Evolutionary conservation across 2,888 invertebrate genomes (phyloP).

Genomic region (Lottia scabra): DNA sequence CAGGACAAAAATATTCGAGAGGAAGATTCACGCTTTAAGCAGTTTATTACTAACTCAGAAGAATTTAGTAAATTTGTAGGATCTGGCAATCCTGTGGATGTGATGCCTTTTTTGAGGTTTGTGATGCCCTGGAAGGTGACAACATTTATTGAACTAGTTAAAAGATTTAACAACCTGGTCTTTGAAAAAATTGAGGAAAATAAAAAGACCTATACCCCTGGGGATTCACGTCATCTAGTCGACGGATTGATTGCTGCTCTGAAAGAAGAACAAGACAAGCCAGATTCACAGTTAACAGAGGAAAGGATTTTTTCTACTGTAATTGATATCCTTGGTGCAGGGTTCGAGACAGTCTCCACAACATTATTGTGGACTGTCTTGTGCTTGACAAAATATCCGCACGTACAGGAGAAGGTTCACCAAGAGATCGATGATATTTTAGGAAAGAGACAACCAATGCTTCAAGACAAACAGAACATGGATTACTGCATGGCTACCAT

Average conservation of each 20-base stretch:
- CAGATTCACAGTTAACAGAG: constrained; percentile 16
- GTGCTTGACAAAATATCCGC: constrained; percentile 35
- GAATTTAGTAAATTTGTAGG: constrained; percentile 27
- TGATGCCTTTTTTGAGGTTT: constrained; percentile 39
- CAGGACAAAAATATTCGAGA: constrained; percentile 21
- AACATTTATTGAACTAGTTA: constrained; percentile 22
- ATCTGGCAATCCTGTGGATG: constrained; percentile 38
- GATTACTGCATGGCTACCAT: constrained; percentile 42
- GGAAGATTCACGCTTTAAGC: constrained; percentile 17
- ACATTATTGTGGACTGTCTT: constrained; percentile 39
- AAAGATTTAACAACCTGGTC: neutral
- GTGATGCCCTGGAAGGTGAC: constrained; percentile 26
- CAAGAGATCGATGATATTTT: constrained; percentile 42
- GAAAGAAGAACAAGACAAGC: constrained; percentile 5
- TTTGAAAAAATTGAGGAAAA: constrained; percentile 26
- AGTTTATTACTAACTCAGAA: constrained; percentile 1
- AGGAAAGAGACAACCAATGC: constrained; percentile 29
- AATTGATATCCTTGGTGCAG: constrained; percentile 42
- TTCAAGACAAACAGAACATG: constrained; percentile 29
- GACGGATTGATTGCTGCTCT: constrained; percentile 39
- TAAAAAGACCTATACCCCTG: constrained; percentile 25
- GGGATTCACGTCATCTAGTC: constrained; percentile 39
- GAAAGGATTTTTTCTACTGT: constrained; percentile 31
- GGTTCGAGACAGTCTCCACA: constrained; percentile 42
- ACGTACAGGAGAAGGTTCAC: constrained; percentile 39